Evolutionary conservation across 2,113 vertebrate species (phyloP).

Genomic region (Mungos mungo): DNA sequence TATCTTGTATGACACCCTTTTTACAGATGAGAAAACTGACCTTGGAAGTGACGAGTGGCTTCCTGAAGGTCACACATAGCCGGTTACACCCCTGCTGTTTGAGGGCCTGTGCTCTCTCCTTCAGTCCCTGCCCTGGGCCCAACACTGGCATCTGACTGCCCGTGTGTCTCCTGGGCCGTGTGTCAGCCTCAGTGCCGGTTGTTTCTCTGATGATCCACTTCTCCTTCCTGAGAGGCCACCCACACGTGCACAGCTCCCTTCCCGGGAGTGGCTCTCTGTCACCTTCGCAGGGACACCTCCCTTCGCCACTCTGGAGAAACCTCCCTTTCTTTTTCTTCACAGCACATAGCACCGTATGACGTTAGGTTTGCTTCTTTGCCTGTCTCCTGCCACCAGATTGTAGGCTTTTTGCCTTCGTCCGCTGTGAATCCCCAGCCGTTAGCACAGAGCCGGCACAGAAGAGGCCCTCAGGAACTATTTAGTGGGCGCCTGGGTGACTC

Average conservation of each 20-base stretch:
- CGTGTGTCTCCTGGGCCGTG: fast-evolving
- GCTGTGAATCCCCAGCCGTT: neutral
- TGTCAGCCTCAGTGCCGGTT: neutral
- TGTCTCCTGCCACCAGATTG: neutral
- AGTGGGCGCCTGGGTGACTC: no score
- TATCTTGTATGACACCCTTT: neutral
- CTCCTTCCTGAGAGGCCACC: neutral
- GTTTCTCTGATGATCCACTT: neutral
- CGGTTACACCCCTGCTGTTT: neutral
- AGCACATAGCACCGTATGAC: neutral
- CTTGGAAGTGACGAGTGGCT: neutral
- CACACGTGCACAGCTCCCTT: fast-evolving
- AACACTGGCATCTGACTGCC: neutral
- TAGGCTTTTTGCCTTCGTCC: neutral
- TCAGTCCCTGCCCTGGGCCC: neutral
- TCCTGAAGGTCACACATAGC: neutral
- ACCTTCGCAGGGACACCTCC: fast-evolving
- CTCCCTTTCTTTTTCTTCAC: neutral
- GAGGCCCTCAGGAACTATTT: neutral
- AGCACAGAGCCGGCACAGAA: neutral
- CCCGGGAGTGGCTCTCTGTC: no score
- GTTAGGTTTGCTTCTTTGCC: neutral
- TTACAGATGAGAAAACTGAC: neutral
- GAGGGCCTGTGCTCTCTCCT: neutral
- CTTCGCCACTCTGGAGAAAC: neutral